A percentile compares a stretch with the other conserved stretches of the same genome.
phyloP scores from a whole-genome alignment of 2,113 vertebrate genomes.

The Pseudorectes ferrugineus region DNA sequence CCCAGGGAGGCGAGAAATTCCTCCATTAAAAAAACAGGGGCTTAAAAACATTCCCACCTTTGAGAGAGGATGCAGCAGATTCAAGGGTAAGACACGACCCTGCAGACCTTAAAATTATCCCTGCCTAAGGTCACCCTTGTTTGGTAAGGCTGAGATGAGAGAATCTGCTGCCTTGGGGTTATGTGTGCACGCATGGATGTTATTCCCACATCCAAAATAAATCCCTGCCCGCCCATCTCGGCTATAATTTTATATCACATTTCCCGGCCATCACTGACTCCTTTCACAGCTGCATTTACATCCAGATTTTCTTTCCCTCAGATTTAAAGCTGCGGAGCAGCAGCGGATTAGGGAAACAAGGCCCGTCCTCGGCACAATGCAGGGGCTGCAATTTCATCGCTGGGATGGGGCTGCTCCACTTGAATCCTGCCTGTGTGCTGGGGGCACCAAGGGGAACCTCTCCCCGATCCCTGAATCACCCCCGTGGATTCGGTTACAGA shows the following conservation, averaged over 20 bases:
- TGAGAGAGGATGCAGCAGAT: background rate
- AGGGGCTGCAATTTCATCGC: conserved; percentile 6
- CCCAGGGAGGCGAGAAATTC: background rate
- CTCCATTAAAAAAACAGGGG: background rate
- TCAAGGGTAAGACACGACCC: background rate
- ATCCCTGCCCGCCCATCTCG: background rate
- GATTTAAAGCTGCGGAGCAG: background rate
- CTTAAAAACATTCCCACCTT: background rate
- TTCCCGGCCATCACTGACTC: background rate
- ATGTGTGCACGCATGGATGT: rapidly evolving
- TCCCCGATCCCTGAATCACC: background rate
- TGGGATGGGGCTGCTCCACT: background rate
- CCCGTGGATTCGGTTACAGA: background rate
- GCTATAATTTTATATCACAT: background rate
- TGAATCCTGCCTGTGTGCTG: conserved; percentile 29
- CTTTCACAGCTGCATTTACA: conserved; percentile 7
- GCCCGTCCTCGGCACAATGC: background rate
- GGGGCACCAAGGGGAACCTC: background rate
- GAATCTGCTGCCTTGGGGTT: background rate
- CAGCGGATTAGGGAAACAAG: background rate
- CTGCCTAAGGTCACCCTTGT: background rate
- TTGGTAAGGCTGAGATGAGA: background rate
- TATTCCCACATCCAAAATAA: background rate
- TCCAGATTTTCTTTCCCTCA: background rate
- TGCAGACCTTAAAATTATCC: background rate